Evolutionary conservation across 2,888 invertebrate genomes (phyloP).

Genomic region (Lasioglossum pauxillum): DNA sequence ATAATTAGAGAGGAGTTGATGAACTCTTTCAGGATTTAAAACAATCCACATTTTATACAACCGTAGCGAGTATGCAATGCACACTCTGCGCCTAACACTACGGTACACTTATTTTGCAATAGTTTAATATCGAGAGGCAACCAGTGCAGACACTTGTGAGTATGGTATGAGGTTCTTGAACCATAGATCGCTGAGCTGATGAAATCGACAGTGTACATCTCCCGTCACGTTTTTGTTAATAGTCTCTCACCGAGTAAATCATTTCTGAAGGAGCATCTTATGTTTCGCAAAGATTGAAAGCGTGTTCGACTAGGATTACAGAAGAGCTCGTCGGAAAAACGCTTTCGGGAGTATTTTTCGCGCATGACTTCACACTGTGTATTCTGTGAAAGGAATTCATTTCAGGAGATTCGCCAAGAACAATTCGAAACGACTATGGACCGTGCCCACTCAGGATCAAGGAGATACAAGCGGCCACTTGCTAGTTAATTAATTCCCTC

Average conservation of each 20-base stretch:
- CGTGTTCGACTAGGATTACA: neutral
- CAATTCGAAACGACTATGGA: slow-evolving; percentile 43
- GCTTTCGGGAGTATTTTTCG: neutral
- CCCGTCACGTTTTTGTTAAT: neutral
- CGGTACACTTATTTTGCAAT: neutral
- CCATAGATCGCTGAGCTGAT: neutral
- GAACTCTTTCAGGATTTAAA: neutral
- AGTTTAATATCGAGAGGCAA: neutral
- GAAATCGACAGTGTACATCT: neutral
- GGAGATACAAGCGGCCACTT: slow-evolving; percentile 38
- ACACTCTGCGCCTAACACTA: neutral
- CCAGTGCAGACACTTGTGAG: neutral
- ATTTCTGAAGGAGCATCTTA: too few species aligned
- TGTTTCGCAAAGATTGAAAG: neutral
- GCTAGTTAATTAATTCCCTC: slow-evolving; percentile 72
- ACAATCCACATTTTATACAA: neutral
- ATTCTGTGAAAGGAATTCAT: slow-evolving; percentile 15
- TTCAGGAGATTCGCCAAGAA: slow-evolving; percentile 24
- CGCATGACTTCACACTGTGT: slow-evolving; percentile 2
- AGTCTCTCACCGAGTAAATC: neutral
- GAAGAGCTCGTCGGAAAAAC: neutral
- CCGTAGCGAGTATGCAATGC: neutral
- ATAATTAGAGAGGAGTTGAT: too few species aligned
- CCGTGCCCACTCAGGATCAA: slow-evolving; percentile 20
- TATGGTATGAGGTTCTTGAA: neutral